Base-by-base conservation (phyloP, 2,888 invertebrate species). In the Trachelus troglodyta region DNA sequence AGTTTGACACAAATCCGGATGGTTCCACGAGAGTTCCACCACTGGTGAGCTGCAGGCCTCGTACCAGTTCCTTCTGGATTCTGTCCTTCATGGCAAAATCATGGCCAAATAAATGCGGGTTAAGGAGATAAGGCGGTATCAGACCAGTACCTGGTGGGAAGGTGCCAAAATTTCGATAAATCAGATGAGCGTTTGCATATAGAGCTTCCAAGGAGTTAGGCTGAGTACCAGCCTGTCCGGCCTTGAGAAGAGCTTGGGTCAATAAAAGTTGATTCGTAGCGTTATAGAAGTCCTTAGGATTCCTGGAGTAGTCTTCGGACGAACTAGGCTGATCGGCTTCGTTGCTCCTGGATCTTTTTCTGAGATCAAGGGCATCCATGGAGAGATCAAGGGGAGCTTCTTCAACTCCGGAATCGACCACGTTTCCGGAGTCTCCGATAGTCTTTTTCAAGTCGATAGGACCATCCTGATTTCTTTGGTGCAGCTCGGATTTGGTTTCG, bases 341-440 rank as follows among this genome's bases (percentile, higher is more conserved):
- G 12, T 75, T 85, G 12, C 84, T 82, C 69, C 85, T 85, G 11
- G 89, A 86, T 91, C 97, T 97, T 89, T 96, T 96, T 89, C 97
- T 97, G 81, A 97, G 93, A 92, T 97, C 97, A 74, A 97, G 92
- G 6, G 96, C 97, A 90, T 96, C 96, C 92, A 95, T 96, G 77
- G 95, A 95, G 35, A 96, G 92, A 91, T 97, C 96, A 77, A 96
- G 93, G 0, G 96, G 94, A 34, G 94, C 90, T 80, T 92, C 92
- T 31, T 90, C 90, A 0, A 56, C 56, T 56, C 56, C 56, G 37
- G 82, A 83, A 1, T 77, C 75, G 69, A 74, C 83, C 12, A 71
- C 78, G 6, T 83, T 81, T 3, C 31, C 71, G 4, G 75, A 76
- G 75, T 77, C 73, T 73, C 69, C 74, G 78, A 76, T 75, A 12